Evolutionary conservation across 2,797 vertebrate genomes (phyloP).

Genomic region (Pangasius mekongensis): DNA sequence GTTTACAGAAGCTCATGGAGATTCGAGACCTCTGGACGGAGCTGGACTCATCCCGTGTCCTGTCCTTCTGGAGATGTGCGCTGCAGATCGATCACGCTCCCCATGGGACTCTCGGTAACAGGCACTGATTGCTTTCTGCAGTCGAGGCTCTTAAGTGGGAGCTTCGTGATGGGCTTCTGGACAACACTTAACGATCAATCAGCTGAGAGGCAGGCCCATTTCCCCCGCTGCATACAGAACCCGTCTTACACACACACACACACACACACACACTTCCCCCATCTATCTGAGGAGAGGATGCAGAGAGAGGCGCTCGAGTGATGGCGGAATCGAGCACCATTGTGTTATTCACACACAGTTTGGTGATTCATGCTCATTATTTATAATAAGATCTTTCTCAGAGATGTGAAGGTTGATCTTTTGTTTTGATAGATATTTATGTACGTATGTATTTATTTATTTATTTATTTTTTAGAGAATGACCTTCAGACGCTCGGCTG

Average conservation of each 20-base stretch:
- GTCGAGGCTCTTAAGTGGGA: conserved; percentile 80
- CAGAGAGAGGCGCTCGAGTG: conserved; percentile 55
- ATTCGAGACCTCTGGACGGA: conserved; percentile 37
- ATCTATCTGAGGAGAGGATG: conserved; percentile 59
- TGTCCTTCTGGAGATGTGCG: conserved; percentile 71
- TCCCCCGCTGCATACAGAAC: conserved; percentile 49
- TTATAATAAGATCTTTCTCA: conserved; percentile 52
- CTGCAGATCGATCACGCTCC: conserved; percentile 80
- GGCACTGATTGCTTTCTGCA: conserved; percentile 82
- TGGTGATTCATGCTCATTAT: conserved; percentile 58
- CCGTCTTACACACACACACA: conserved; percentile 61
- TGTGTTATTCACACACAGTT: conserved; percentile 69
- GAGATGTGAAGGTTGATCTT: conserved; percentile 56
- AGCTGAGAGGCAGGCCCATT: conserved; percentile 58
- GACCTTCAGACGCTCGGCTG: conserved; percentile 53
- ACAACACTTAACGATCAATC: conserved; percentile 87
- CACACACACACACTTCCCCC: conserved; percentile 71
- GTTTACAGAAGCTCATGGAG: not conserved
- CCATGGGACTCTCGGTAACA: conserved; percentile 81
- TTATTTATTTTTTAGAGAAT: conserved; percentile 48
- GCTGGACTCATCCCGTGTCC: conserved; percentile 60
- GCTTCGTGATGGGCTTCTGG: conserved; percentile 78
- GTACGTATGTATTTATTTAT: not conserved
- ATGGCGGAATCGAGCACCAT: conserved; percentile 57
- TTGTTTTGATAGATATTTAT: conserved; percentile 50